Base-by-base conservation (phyloP, 1,140 invertebrate species). In the Polypedilum pembai region DNA sequence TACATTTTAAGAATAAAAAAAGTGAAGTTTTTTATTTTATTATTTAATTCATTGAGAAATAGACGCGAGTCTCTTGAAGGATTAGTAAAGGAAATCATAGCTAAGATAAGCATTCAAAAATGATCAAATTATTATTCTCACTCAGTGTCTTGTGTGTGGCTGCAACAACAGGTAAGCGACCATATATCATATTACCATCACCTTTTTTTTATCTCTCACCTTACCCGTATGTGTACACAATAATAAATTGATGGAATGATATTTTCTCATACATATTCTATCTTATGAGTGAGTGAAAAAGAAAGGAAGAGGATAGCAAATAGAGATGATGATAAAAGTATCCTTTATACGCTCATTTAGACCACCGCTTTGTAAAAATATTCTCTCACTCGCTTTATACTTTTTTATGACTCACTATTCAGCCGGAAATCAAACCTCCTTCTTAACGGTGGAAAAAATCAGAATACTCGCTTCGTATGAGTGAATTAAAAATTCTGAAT, bases 131-230 rank as follows among this genome's bases (percentile, higher is more conserved):
- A 20, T 20, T 69, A 10, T 69, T 69, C 65, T 20, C 65, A 18
- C 65, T 69, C 65, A 69, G 65, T 69, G 65, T 69, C 4, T 10
- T 69, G 12, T 69, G 65, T 69, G 65, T 69, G 17, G 17, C 20
- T 69, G 65, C 65, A 21, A 69, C 65, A 69, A 69, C 65, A 69
- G 65, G 65, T 69, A 69, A 69, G 65, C n/a, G 18, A 69, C 18
- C n/a, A 21, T 33, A 33, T 20, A 69, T 69, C 65, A 69, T 20
- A 69, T 69, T 69, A 69, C 65, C 45, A 12, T 56, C 15, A 56
- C 12, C 3, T 56, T 45, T 45, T 45, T 3, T 45, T 8, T 45
- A 45, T 56, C 24, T 56, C 45, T 56, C 10, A n/a, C 12, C 45
- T 56, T 56, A 12, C 12, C 1, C 12, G 15, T 45, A 56, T n/a